Evolutionary conservation across 2,797 vertebrate genomes (phyloP), one percentile per base, ranked within the genome.

Genomic region (Dipus sagitta): DNA sequence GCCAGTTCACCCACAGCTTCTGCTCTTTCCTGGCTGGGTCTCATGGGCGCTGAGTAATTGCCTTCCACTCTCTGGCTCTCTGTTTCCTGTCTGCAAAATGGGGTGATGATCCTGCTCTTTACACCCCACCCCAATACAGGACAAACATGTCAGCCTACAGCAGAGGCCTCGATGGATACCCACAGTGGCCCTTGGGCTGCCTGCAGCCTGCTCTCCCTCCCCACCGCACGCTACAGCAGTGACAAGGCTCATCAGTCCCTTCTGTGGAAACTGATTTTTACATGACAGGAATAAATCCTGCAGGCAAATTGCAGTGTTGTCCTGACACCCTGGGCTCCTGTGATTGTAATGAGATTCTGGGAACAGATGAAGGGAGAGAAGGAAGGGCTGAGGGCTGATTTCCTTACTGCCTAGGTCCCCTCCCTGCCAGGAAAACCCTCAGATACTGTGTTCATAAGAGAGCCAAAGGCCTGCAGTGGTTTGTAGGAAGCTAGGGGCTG

Each of bases 221-320:
- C 74, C 81, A 30, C 78, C 14, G 82, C 32, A 10, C 30, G 0
- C 21, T 2, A 34, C 0, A 38, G 84, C 20, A 47, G 14, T 7
- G n/a, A 6, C 1, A 2, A 62, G 6, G 28, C 13, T 32, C 7
- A 4, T 54, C 12, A 20, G 74, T 64, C 74, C 28, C 77, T 91
- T 34, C 3, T 2, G 2, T 42, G 64, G 94, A 86, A 88, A 94
- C 70, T 86, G 79, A 93, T 94, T 95, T 92, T 93, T 93, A 90
- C 75, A 77, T 0, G n/a, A 93, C 79, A 60, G 32, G 95, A 95
- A 93, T 89, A 93, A 94, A 89, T 85, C 72, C 80, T 47, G 64
- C 58, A 5, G 74, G 95, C 95, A 96, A 94, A 97, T 95, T 92
- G 95, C 82, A 84, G 92, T 70, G 82, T 85, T 70, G 20, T 38